phyloP scores from a whole-genome alignment of 2,888 invertebrate species.

The Chymomyza fuscimana region DNA sequence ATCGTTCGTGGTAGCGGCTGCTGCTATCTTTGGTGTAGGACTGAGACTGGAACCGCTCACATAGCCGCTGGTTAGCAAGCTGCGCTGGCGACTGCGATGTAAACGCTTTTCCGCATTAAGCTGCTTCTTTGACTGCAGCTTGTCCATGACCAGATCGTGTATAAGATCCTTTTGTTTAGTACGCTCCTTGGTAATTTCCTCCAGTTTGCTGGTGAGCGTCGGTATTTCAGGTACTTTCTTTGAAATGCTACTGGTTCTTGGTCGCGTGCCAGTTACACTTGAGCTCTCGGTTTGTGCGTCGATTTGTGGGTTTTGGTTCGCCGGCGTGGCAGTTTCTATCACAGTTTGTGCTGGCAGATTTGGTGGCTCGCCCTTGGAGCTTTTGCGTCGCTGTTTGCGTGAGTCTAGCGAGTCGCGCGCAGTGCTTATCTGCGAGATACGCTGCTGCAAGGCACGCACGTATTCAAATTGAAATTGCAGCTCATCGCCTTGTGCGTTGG shows the following conservation, averaged over 20 bases:
- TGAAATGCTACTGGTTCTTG: constrained; percentile 52
- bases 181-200: constrained; percentile 89
- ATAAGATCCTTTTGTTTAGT: constrained; percentile 91
- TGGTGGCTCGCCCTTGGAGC: constrained; percentile 80
- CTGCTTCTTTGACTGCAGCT: constrained; percentile 85
- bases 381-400: constrained; percentile 82
- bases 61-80: constrained; percentile 76
- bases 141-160: constrained; percentile 90
- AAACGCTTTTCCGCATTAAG: constrained; percentile 83
- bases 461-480: constrained; percentile 80
- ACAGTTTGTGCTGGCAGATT: constrained; percentile 66
- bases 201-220: constrained; percentile 85
- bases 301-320: constrained; percentile 36
- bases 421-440: constrained; percentile 86
- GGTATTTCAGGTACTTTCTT: constrained; percentile 79
- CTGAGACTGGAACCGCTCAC: constrained; percentile 76
- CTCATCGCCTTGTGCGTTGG: constrained; percentile 38
- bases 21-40: constrained; percentile 77
- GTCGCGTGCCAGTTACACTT: constrained; percentile 26
- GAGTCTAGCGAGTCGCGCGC: constrained; percentile 85
- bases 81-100: constrained; percentile 82
- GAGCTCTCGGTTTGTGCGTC: constrained; percentile 27
- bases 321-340: constrained; percentile 68
- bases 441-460: constrained; percentile 84
- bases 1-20: constrained; percentile 68